Base-by-base conservation (phyloP, 2,797 vertebrate species). In the Falco naumanni region DNA sequence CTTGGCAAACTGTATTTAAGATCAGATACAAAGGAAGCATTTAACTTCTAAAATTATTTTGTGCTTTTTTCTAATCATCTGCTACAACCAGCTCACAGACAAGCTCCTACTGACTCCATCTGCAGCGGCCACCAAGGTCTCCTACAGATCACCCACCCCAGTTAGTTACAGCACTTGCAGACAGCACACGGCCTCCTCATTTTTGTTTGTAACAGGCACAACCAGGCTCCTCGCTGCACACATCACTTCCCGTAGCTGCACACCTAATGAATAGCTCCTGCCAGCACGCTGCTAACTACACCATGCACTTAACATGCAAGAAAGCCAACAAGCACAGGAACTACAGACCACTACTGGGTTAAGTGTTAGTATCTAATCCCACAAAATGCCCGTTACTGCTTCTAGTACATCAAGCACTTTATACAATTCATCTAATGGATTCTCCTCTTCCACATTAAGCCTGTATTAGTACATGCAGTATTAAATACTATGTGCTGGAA, bases 401-500 rank as follows among this genome's bases (percentile, higher is more conserved):
- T 39, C 34, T 41, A 26, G 33, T 2, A 1, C 74, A 86, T 63
- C 80, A 66, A 18, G 7, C 68, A 29, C 37, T 77, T 85, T 50
- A 76, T 16, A 80, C 25, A 68, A 28, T 17, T 80, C 39, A 70
- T 47, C n/a, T 45, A 66, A 54, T 15, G 48, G 78, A 77, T 64
- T 57, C 50, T 34, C 66, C 34, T 76, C 68, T 77, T 77, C 64
- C 57, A 85, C 66, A 16, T 50, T 91, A 93, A 95, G 56, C 64
- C 84, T 68, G 53, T 51, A 93, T 92, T 93, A 96, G 22, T 2
- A 2, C 34, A 56, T 8, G 48, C 18, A 51, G n/a, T 37, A 76
- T 76, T 93, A 89, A 94, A 90, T 56, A 60, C 34, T 20, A 3
- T 31, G 63, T 60, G 39, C 69, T 1, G 1, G 69, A 81, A 88